Percentiles rank a stretch among this genome's conserved stretches.
Conservation (phyloP, 1,140 invertebrate genomes). For the Plodia interpunctella region DNA sequence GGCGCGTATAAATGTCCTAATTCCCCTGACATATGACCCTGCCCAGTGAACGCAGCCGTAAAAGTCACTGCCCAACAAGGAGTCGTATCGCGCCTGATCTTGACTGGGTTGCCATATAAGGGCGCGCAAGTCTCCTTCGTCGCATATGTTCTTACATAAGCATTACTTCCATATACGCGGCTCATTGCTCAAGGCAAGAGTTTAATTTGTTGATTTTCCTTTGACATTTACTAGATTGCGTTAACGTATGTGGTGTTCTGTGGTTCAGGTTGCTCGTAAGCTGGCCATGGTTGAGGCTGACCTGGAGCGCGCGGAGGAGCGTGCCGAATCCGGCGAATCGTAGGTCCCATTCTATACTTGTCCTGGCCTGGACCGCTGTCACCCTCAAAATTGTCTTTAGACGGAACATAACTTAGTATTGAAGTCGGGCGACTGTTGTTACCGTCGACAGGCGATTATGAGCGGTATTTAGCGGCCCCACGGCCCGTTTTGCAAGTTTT, state of each 20-base stretch:
- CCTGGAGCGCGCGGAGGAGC: conserved; percentile 99
- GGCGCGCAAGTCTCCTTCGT: conserved; percentile 51
- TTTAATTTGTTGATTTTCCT: conserved; percentile 10
- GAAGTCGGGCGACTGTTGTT: conserved; percentile 17
- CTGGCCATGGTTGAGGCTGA: conserved; percentile 99
- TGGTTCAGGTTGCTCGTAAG: conserved; percentile 99
- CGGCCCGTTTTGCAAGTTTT: conserved; percentile 60
- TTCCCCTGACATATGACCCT: conserved; percentile 70
- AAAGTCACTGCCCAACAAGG: conserved; percentile 64
- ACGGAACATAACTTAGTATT: conserved; percentile 17
- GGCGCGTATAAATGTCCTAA: conserved; percentile 51
- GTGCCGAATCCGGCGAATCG: conserved; percentile 99
- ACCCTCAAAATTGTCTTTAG: conserved; percentile 22
- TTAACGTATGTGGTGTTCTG: conserved; percentile 55
- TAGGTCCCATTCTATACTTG: conserved; percentile 82
- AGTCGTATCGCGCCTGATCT: conserved; percentile 53
- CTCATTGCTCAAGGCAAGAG: conserved; percentile 41
- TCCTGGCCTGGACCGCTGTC: conserved; percentile 25
- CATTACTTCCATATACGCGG: conserved; percentile 58
- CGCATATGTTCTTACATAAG: conserved; percentile 67
- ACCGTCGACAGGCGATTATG: conserved; percentile 33
- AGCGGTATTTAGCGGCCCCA: conserved; percentile 34
- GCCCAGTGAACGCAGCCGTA: conserved; percentile 56
- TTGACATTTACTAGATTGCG: conserved; percentile 25
- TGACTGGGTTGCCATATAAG: conserved; percentile 60